A percentile compares a stretch with the other conserved stretches of the same genome.
phyloP scores from a whole-genome alignment of 37 sponge, comb jelly and placozoan genomes.

The Crambe crambe region DNA sequence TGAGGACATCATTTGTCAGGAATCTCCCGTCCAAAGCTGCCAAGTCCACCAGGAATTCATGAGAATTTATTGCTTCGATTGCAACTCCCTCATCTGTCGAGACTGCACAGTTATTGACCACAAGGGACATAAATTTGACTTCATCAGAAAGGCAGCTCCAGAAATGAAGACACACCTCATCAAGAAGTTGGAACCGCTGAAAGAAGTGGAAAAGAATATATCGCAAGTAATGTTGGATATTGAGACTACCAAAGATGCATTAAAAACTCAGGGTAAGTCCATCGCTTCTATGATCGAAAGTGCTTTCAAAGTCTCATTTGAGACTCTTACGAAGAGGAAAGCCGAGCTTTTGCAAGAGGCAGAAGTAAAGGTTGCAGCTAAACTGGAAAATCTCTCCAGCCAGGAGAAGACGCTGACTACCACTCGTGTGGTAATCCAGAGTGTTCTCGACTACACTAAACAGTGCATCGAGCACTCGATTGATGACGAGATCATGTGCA shows the following conservation, averaged over 20 bases:
- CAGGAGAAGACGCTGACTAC: constrained; percentile 12
- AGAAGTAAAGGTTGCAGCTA: neutral
- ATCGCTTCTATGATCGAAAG: neutral
- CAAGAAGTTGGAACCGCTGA: constrained; percentile 1
- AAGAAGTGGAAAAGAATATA: neutral
- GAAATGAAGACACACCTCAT: constrained; percentile 7
- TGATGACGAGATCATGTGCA: constrained; percentile 21
- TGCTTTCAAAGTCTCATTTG: constrained; percentile 17
- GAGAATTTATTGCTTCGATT: constrained; percentile 42
- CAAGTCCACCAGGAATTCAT: constrained; percentile 16
- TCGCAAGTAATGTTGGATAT: neutral
- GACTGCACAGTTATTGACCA: constrained; percentile 30
- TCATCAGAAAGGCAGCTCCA: constrained; percentile 17
- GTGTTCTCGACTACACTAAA: constrained; percentile 24
- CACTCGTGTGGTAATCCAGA: neutral
- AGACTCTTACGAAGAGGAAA: constrained; percentile 1
- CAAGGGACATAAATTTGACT: constrained; percentile 23
- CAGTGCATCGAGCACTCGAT: constrained; percentile 2
- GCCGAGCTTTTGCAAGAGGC: constrained; percentile 8
- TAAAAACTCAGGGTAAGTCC: neutral
- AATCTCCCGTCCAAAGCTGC: constrained; percentile 9
- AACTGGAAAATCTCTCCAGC: neutral
- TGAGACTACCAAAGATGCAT: neutral
- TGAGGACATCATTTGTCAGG: constrained; percentile 2
- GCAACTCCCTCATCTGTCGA: constrained; percentile 34